Evolutionary conservation across 2,797 vertebrate genomes (phyloP).

Genomic region (Otus scops): DNA sequence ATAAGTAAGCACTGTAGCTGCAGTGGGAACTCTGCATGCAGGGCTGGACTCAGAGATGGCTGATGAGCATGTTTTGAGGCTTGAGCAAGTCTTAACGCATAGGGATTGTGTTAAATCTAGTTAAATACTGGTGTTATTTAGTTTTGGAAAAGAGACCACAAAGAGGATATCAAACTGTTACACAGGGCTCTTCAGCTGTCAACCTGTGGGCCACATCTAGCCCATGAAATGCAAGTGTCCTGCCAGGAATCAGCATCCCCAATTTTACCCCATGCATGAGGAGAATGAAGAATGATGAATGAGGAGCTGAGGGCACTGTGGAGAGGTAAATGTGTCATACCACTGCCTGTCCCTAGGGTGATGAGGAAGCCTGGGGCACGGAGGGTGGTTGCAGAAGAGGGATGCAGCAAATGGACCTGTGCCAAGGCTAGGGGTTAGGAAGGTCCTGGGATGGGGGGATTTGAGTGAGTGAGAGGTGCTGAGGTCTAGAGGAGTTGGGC

Average conservation of each 20-base stretch:
- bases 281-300: not conserved
- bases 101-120: not conserved
- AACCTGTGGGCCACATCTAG: not conserved
- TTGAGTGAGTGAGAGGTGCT: not conserved
- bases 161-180: not conserved
- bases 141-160: not conserved
- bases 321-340: not conserved
- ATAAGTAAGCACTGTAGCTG: not conserved
- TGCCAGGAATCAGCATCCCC: not conserved
- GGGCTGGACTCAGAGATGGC: not conserved
- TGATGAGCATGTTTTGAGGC: not conserved
- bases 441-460: not conserved
- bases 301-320: not conserved
- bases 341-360: not conserved
- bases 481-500: not conserved
- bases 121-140: not conserved
- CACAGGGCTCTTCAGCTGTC: not conserved
- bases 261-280: not conserved
- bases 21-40: not conserved
- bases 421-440: not conserved
- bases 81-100: not conserved
- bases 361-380: not conserved
- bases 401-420: not conserved
- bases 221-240: not conserved
- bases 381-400: not conserved